These are phyloP conservation scores for Cerastoderma edule DNA, from an alignment of 2,888 invertebrate genomes.

Conservation along the genomic window DNA sequence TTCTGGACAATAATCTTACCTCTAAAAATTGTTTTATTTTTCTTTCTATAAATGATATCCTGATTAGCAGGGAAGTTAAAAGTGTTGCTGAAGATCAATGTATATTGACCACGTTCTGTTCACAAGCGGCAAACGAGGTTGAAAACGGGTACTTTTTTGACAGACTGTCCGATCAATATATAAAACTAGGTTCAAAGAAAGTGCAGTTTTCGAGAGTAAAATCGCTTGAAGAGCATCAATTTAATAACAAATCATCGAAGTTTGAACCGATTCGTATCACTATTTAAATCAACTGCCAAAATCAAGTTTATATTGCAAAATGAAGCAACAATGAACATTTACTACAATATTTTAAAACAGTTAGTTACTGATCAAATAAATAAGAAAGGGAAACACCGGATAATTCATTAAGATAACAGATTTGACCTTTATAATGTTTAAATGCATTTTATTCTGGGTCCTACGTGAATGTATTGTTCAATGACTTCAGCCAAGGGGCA, in stretches of 20 bases:
- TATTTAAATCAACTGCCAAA: neutral
- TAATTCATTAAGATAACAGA: slow-evolving; percentile 22
- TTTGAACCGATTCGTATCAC: neutral
- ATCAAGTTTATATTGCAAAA: neutral
- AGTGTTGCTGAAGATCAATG: too few species aligned
- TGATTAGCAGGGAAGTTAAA: too few species aligned
- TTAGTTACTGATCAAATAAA: neutral
- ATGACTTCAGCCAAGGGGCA: neutral
- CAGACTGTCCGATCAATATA: too few species aligned
- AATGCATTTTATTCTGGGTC: slow-evolving; percentile 13
- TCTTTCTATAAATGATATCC: too few species aligned
- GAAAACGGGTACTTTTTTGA: too few species aligned
- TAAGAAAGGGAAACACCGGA: neutral
- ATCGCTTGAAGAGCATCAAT: too few species aligned
- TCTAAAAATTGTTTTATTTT: too few species aligned
- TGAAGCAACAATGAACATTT: neutral
- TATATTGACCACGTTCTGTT: too few species aligned
- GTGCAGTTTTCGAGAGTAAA: too few species aligned
- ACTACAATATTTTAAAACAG: neutral
- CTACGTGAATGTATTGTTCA: slow-evolving; percentile 6
- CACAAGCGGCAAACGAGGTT: too few species aligned
- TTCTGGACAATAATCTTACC: too few species aligned
- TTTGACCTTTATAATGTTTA: slow-evolving; percentile 18
- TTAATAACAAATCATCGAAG: neutral
- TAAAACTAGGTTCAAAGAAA: too few species aligned